Percentiles rank a stretch among this genome's conserved stretches.
phyloP scores from a whole-genome alignment of 2,888 invertebrate species.

The Homarus gammarus region DNA sequence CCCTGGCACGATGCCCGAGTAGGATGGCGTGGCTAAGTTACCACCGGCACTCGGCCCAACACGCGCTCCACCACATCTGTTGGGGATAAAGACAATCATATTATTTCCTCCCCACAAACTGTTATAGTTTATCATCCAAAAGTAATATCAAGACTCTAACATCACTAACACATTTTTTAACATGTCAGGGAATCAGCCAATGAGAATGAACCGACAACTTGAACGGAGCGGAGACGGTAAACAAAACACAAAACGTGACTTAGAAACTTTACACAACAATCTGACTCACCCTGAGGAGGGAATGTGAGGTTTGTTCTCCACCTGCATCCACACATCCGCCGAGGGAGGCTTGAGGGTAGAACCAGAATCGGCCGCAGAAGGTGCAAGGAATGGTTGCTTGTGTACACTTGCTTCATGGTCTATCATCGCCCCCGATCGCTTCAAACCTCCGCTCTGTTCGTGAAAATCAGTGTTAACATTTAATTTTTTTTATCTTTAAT shows the following conservation, averaged over 20 bases:
- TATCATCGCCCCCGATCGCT: slow-evolving; percentile 32
- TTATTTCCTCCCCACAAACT: neutral
- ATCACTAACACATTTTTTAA: no score
- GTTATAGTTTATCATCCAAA: no score
- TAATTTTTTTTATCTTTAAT: neutral
- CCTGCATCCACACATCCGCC: slow-evolving; percentile 24
- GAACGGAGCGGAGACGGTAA: no score
- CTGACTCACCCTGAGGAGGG: slow-evolving; percentile 51
- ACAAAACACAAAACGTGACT: no score
- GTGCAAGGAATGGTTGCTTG: slow-evolving; percentile 59
- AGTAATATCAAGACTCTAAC: no score
- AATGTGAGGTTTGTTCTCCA: slow-evolving; percentile 34
- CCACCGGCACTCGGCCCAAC: slow-evolving; percentile 15
- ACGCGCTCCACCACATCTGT: slow-evolving; percentile 3
- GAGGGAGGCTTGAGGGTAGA: slow-evolving; percentile 50
- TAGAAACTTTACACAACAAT: neutral
- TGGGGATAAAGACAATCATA: neutral
- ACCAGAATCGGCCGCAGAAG: slow-evolving; percentile 45
- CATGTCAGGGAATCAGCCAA: no score
- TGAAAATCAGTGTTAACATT: no score
- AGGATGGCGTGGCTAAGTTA: slow-evolving; percentile 28
- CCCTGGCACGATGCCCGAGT: slow-evolving; percentile 62
- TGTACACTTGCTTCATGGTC: slow-evolving; percentile 40
- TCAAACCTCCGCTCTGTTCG: slow-evolving; percentile 34
- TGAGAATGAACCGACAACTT: no score